Evolutionary conservation across 2,888 invertebrate genomes (phyloP).

Genomic region (Pheosia gnoma): DNA sequence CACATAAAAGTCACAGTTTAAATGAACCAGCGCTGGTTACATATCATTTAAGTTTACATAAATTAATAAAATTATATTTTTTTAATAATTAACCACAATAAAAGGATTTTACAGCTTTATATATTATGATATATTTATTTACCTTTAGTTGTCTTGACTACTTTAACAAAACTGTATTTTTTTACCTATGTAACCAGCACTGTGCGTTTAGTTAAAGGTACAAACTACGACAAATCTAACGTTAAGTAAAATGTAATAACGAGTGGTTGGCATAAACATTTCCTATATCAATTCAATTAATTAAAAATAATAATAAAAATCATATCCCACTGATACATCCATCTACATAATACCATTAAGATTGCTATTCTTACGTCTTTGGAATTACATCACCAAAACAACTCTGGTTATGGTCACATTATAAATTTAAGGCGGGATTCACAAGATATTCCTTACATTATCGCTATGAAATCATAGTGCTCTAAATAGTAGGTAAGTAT

Average conservation of each 20-base stretch:
- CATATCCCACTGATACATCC: conserved; percentile 42
- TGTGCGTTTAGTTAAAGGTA: conserved; percentile 24
- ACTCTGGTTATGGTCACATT: conserved; percentile 81
- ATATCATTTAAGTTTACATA: conserved; percentile 21
- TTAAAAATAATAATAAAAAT: conserved; percentile 34
- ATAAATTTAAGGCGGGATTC: conserved; percentile 78
- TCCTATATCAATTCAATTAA: conserved; percentile 39
- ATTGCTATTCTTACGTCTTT: conserved; percentile 81
- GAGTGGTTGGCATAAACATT: conserved; percentile 47
- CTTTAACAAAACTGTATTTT: conserved; percentile 11
- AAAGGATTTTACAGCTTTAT: neutral
- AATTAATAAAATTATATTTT: conserved; percentile 14
- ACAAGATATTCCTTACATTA: conserved; percentile 43
- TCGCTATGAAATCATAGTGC: conserved; percentile 31
- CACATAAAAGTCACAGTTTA: conserved; percentile 54
- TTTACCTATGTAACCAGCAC: conserved; percentile 20
- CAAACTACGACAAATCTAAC: conserved; percentile 33
- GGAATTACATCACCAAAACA: conserved; percentile 83
- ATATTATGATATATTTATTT: neutral
- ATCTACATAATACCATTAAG: conserved; percentile 61
- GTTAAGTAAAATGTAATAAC: conserved; percentile 43
- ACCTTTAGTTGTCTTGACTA: neutral
- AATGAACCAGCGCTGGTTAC: conserved; percentile 25
- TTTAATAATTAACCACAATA: neutral
- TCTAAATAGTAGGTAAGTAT: conserved; percentile 39